These are phyloP conservation scores for Protobothrops mucrosquamatus DNA, from an alignment of 2,113 vertebrate genomes.

Conservation along the genomic window DNA sequence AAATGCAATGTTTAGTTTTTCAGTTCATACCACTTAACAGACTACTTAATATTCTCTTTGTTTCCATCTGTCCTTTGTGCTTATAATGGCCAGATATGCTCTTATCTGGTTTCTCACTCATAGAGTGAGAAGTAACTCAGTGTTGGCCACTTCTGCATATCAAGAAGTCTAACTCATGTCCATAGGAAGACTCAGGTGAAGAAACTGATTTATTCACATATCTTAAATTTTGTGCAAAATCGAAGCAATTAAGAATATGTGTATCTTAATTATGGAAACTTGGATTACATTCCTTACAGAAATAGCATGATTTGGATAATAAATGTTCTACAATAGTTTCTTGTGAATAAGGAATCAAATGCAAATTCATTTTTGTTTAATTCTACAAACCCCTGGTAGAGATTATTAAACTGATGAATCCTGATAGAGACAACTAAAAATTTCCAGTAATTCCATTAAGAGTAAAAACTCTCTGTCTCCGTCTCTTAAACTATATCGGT, in stretches of 20 bases:
- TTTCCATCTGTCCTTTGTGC: background rate
- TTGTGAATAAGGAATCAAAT: background rate
- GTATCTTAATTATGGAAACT: constrained; percentile 37
- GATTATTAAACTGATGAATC: background rate
- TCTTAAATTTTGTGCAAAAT: background rate
- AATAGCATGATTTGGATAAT: background rate
- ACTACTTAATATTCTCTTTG: background rate
- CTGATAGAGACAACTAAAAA: background rate
- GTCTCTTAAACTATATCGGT: no score
- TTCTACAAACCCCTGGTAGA: background rate
- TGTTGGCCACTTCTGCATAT: background rate
- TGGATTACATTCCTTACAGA: constrained; percentile 46
- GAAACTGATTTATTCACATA: background rate
- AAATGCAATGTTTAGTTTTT: background rate
- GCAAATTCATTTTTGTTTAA: background rate
- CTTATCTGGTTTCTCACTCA: background rate
- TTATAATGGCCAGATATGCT: background rate
- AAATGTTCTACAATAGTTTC: background rate
- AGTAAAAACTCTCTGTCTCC: background rate
- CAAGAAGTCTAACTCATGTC: constrained; percentile 14
- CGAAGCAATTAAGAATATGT: constrained; percentile 29
- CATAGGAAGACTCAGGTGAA: background rate
- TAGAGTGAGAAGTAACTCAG: background rate
- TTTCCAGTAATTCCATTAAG: background rate
- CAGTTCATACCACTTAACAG: background rate